Percentiles rank a stretch among this genome's conserved stretches.
Evolutionary conservation across 2,113 vertebrate species (phyloP).

Genomic region (Podarcis cretensis): DNA sequence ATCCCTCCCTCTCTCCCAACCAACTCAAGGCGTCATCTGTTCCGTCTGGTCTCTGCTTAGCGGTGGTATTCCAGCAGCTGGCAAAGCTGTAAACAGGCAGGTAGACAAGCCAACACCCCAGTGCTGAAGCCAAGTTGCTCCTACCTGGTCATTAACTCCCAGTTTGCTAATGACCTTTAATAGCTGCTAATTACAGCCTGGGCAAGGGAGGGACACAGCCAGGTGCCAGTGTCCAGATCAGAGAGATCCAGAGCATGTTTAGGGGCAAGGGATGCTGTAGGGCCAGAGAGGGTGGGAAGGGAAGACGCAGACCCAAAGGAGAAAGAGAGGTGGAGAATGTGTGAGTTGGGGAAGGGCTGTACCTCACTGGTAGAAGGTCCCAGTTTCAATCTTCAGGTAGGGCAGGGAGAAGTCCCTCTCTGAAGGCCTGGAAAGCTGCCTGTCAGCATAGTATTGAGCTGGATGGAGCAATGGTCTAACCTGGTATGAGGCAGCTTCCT

Average conservation of each 20-base stretch:
- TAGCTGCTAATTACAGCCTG: conserved; percentile 30
- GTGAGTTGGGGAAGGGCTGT: background rate
- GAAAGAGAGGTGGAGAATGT: background rate
- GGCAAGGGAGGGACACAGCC: conserved; percentile 16
- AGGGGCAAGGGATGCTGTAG: background rate
- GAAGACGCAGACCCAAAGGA: background rate
- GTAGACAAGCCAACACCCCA: conserved; percentile 34
- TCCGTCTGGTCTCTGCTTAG: background rate
- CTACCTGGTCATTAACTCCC: conserved; percentile 41
- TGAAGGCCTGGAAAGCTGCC: background rate
- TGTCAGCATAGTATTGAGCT: too few species aligned
- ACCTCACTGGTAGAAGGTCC: too few species aligned
- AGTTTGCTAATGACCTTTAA: conserved; percentile 41
- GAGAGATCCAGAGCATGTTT: background rate
- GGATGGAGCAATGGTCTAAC: too few species aligned
- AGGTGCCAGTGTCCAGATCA: conserved; percentile 20
- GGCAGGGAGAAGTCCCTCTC: background rate
- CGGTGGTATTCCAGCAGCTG: conserved; percentile 13
- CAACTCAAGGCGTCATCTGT: background rate
- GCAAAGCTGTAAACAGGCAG: conserved; percentile 10
- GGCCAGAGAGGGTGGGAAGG: background rate
- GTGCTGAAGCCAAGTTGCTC: conserved; percentile 8
- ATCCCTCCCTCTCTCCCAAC: background rate
- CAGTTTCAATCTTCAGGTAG: too few species aligned
- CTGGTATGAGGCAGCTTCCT: too few species aligned